phyloP scores from a whole-genome alignment of 2,888 invertebrate species.

The Stegophylla sp. region DNA sequence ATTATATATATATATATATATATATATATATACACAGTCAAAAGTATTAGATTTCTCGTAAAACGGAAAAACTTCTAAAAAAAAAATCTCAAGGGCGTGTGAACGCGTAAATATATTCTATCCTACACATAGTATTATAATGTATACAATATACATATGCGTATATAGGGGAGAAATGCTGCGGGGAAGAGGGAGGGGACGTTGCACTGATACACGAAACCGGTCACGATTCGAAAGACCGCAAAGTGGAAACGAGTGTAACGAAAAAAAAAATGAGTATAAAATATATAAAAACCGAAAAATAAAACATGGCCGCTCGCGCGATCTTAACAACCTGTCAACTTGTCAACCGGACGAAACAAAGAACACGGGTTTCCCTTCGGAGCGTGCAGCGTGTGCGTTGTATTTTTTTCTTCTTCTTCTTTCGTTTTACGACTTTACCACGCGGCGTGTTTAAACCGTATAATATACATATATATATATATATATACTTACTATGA shows the following conservation, averaged over 20 bases:
- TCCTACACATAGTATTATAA: background rate
- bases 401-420: slow-evolving; percentile 6
- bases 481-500: background rate
- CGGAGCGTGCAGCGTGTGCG: background rate
- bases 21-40: background rate
- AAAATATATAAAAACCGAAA: slow-evolving; percentile 34
- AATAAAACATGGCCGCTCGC: slow-evolving; percentile 39
- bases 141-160: background rate
- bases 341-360: slow-evolving; percentile 50
- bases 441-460: background rate
- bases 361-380: slow-evolving; percentile 32
- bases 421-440: slow-evolving; percentile 35
- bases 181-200: slow-evolving; percentile 20
- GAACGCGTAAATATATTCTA: background rate
- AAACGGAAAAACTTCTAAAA: background rate
- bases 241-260: slow-evolving; percentile 16
- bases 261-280: background rate
- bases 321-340: slow-evolving; percentile 45
- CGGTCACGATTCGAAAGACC: slow-evolving; percentile 45
- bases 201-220: slow-evolving; percentile 19
- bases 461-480: background rate
- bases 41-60: slow-evolving; percentile 8
- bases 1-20: background rate
- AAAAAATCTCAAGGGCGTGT: slow-evolving; percentile 31
- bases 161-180: slow-evolving; percentile 15